A percentile compares a stretch with the other conserved stretches of the same genome.
Evolutionary conservation across 2,888 invertebrate species (phyloP).

Genomic region (Cantharis flavilabris): DNA sequence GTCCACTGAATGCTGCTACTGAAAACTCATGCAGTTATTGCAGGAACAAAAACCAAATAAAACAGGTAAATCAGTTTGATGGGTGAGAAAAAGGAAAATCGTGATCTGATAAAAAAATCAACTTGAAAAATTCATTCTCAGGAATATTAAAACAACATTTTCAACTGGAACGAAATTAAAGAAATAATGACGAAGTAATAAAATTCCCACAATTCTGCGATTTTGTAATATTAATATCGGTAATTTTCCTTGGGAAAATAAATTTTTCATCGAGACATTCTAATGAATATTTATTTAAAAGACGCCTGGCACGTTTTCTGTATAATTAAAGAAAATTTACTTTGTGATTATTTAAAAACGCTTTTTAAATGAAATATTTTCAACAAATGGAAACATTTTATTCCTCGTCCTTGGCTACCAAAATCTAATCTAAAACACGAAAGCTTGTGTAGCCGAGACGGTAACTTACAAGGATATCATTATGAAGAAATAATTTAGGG

Average conservation of each 20-base stretch:
- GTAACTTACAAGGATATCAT: background rate
- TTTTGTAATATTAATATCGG: background rate
- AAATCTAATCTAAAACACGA: background rate
- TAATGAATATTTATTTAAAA: background rate
- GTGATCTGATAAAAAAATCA: background rate
- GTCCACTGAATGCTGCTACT: too few species aligned
- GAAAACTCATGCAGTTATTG: too few species aligned
- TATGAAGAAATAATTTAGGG: background rate
- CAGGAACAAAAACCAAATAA: too few species aligned
- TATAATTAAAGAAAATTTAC: background rate
- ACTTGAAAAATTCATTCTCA: background rate
- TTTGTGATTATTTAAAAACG: background rate
- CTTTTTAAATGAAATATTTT: background rate
- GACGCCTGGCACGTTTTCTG: background rate
- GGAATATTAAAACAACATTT: background rate
- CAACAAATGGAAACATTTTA: background rate
- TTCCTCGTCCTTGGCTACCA: background rate
- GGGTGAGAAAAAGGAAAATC: background rate
- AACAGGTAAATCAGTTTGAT: background rate
- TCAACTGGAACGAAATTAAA: background rate
- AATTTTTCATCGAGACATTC: background rate
- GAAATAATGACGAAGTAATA: background rate
- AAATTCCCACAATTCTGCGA: background rate
- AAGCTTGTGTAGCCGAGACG: background rate
- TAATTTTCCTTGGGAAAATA: background rate